Evolutionary conservation across 2,113 vertebrate species (phyloP).

Genomic region (Psophia crepitans): DNA sequence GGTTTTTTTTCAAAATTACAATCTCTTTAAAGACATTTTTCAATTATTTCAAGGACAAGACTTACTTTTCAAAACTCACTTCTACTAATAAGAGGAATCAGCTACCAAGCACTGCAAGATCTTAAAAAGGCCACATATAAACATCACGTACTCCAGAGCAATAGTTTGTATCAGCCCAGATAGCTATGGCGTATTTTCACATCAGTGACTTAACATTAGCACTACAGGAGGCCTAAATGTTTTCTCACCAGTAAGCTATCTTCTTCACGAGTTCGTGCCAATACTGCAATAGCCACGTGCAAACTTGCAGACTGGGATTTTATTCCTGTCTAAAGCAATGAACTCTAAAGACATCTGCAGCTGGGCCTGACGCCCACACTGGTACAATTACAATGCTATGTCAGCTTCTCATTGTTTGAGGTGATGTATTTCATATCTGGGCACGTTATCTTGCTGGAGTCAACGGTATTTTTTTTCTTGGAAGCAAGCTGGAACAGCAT

Average conservation of each 20-base stretch:
- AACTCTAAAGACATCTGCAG: conserved; percentile 39
- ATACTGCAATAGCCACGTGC: background rate
- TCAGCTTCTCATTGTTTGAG: conserved; percentile 52
- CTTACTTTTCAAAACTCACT: background rate
- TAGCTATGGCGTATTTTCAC: conserved; percentile 26
- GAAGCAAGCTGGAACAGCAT: conserved; percentile 31
- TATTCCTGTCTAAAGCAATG: conserved; percentile 37
- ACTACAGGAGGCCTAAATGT: background rate
- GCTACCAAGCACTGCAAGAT: background rate
- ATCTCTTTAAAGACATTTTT: background rate
- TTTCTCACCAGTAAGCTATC: conserved; percentile 25
- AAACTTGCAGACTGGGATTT: conserved; percentile 35
- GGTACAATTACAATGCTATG: conserved; percentile 39
- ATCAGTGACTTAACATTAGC: conserved; percentile 5
- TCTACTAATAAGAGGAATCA: background rate
- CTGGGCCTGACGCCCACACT: conserved; percentile 20
- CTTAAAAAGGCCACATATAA: background rate
- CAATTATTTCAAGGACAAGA: background rate
- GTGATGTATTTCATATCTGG: conserved; percentile 47
- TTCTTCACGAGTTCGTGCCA: conserved; percentile 47
- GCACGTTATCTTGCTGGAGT: conserved; percentile 1
- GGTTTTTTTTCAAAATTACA: background rate
- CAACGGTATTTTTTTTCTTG: conserved; percentile 40
- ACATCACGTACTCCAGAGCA: background rate
- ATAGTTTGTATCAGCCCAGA: background rate